Base-by-base conservation (phyloP, 2,888 invertebrate species). In the Heliconius cydno region DNA sequence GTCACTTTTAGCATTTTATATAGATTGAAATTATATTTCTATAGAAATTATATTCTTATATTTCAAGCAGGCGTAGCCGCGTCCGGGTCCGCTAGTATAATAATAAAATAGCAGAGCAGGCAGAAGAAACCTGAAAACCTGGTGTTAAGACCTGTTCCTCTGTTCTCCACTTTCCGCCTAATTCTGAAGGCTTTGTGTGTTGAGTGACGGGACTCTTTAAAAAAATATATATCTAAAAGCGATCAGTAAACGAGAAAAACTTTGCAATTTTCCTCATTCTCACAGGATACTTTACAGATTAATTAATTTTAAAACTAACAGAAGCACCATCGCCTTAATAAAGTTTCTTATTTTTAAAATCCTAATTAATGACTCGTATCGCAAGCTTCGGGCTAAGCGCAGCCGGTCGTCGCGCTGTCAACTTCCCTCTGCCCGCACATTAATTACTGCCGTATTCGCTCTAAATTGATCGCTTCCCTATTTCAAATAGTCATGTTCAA, bases 401-500 rank as follows among this genome's bases (percentile, higher is more conserved):
- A 38, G 34, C 65, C 65, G 41, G 41, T 75, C 85, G 79, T 82
- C 84, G 85, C 74, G 82, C 87, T 86, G 89, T 90, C 90, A 85
- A 86, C 86, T 88, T 86, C 76, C 82, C 83, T 85, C 85, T 79
- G 84, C 84, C 87, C 91, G 90, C 91, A 90, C 91, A 92, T 92
- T 92, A 90, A 91, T 92, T 92, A 90, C 89, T 81, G 85, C 87
- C 86, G 86, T 86, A 87, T 87, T 90, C 90, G 90, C 91, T 90
- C 90, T 90, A 90, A 92, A 92, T 92, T 92, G 92, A 92, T 91
- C 89, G 90, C 90, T 90, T 91, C 90, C 88, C 89, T 86, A 87
- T 82, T 81, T 85, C 81, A 82, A 83, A 82, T 82, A 82, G 77
- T 79, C 81, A 79, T 83, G 81, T 85, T 85, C 82, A 78, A 79